Base-by-base conservation (phyloP, 2,797 vertebrate genomes). In the Nasua narica region DNA sequence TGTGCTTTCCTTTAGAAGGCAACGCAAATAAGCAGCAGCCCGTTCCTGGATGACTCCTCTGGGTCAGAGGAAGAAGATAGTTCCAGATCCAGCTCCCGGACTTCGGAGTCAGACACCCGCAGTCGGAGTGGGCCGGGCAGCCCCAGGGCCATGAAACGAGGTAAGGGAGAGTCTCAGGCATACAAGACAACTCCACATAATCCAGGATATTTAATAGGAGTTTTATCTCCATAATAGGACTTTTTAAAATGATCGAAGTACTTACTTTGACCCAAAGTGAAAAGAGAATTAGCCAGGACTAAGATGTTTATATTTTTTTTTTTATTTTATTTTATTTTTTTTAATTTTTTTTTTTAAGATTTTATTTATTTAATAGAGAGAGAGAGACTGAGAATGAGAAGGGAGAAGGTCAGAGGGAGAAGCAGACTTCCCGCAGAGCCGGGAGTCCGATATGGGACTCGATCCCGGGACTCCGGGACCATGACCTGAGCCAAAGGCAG, bases 11-110 rank as follows among this genome's bases (percentile, higher is more conserved):
- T 98, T 93, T 97, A 99, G 99, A 99, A 99, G 98, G 99, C 99
- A 91, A 99, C 99, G 69, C 99, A 99, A 96, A 98, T 99, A 98
- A 99, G 99, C 98, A 99, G 98, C 98, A 99, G 98, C 97, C 99
- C 99, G 0, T 99, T 99, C 97, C 98, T 99, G 2, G 99, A 99
- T 7, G 99, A 99, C 78, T 99, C 99, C 0, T 99, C 99, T 13
- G 99, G 99, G 88, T 99, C 99, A 0, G 99, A 99, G 93, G 99
- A 99, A 89, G 99, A 99, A 93, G 99, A 99, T 23, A 98, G 98
- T 94, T 99, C 99, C 87, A 79, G 98, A 70, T 99, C 99, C 96
- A 99, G 99, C 98, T 99, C 99, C 1, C 98, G 98, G 95, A 99
- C 99, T 8, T 99, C 99, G 0, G 99, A 98, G 97, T 99, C 99